These are phyloP conservation scores for Cottoperca gobio DNA, from an alignment of 2,797 vertebrate species.

Conservation along the genomic window DNA sequence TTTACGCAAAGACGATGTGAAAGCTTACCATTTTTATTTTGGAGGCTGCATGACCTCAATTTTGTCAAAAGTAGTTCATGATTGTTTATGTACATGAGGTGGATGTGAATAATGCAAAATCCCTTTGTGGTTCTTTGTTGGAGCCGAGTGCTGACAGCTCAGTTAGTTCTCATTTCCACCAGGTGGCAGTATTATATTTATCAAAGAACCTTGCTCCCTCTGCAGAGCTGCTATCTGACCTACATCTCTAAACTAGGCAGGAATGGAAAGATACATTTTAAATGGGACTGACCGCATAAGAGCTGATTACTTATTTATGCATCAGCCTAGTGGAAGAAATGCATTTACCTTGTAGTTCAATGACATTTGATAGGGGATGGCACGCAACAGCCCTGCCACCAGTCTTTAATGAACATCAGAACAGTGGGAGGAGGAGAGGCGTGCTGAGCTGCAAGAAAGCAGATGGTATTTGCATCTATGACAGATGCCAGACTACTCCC, in stretches of 20 bases:
- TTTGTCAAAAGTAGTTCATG: not conserved
- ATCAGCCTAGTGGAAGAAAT: slow-evolving; percentile 26
- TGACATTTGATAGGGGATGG: slow-evolving; percentile 30
- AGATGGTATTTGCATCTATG: slow-evolving; percentile 79
- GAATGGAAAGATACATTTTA: slow-evolving; percentile 56
- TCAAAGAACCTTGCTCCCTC: slow-evolving; percentile 40
- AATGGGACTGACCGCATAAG: slow-evolving; percentile 52
- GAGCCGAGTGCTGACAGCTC: not conserved
- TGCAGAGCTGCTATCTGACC: slow-evolving; percentile 79
- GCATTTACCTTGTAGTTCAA: slow-evolving; percentile 27
- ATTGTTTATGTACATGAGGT: not conserved
- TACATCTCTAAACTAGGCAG: slow-evolving; percentile 74
- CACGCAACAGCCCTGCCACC: slow-evolving; percentile 24
- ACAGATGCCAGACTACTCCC: slow-evolving; percentile 66
- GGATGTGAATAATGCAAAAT: slow-evolving; percentile 9
- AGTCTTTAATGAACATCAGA: slow-evolving; percentile 59
- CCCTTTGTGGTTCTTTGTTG: not conserved
- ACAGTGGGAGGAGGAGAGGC: slow-evolving; percentile 62
- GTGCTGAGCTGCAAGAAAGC: slow-evolving; percentile 72
- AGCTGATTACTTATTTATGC: slow-evolving; percentile 61
- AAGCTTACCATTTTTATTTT: not conserved
- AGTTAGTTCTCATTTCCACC: slow-evolving; percentile 58
- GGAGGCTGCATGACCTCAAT: not conserved
- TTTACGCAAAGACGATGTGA: not conserved
- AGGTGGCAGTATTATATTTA: slow-evolving; percentile 71